Evolutionary conservation across 2,888 invertebrate genomes (phyloP), one percentile per base, ranked within the genome.

Genomic region (Steinernema hermaphroditum): DNA sequence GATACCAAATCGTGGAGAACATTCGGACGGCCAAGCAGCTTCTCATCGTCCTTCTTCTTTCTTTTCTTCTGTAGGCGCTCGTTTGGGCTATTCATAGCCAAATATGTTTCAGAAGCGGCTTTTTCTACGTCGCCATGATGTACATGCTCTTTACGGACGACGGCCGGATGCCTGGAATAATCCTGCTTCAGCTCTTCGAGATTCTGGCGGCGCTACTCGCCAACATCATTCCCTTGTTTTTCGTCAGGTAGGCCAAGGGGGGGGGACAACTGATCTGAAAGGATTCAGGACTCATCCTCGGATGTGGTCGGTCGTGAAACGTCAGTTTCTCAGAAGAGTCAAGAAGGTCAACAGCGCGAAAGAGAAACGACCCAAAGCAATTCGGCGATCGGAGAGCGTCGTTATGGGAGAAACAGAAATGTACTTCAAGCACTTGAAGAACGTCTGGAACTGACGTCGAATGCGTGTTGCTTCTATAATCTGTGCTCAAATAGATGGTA

Each of bases 1-100:
- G 29, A 6, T 62, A 62, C 34, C 62, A 62, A n/a, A 62, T 62
- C 62, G 27, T 32, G 62, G 62, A 62, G 32, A 62, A 62, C 34
- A 29, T 62, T 16, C 9, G 29, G 16, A 62, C 62, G 1, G 62
- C 62, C 32, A 62, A 34, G 29, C 62, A 62, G 32, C 62, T 62
- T 16, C 29, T 32, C 27, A 62, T 62, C 32, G 62, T 62, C 4
- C 62, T 62, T 14, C 34, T 29, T 32, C 32, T 32, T 9, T 22
- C 62, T 2, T 62, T 62, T n/a, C 14, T 32, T 16, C 6, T 62
- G 62, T 62, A 34, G 16, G 62, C 4, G 6, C 37, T 12, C 4
- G 37, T 8, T 37, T 8, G 37, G 12, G 37, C 37, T 37, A 4
- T 4, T 8, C 37, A 4, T 12, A 37, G 6, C 6, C 37, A 8